Evolutionary conservation across 1,140 invertebrate species (phyloP).

Genomic region (Drosophila murphyi): DNA sequence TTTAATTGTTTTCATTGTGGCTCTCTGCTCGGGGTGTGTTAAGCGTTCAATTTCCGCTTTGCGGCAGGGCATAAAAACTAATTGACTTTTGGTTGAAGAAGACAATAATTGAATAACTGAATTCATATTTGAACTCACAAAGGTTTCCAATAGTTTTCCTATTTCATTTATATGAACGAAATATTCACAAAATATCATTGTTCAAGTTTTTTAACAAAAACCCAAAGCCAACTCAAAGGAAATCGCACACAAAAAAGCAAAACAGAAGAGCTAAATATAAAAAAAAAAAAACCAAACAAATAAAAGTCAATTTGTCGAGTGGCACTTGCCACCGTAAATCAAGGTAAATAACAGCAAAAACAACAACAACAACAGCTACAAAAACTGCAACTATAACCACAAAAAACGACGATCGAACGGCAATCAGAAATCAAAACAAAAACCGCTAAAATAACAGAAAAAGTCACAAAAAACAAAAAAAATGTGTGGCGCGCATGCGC

Average conservation of each 20-base stretch:
- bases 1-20: conserved; percentile 49
- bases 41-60: conserved; percentile 45
- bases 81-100: conserved; percentile 27
- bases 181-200: too few relatives aligned
- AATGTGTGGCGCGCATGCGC: conserved; percentile 64
- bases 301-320: conserved; percentile 79
- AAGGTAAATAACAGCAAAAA: conserved; percentile 53
- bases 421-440: conserved; percentile 83
- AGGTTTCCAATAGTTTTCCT: too few relatives aligned
- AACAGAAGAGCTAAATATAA: conserved; percentile 35
- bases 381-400: conserved; percentile 15
- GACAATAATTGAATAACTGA: background rate
- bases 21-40: conserved; percentile 35
- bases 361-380: conserved; percentile 32
- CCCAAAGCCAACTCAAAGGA: conserved; percentile 13
- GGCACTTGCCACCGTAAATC: conserved; percentile 78
- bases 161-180: too few relatives aligned
- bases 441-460: conserved; percentile 82
- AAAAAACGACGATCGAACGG: conserved; percentile 66
- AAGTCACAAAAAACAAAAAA: conserved; percentile 43
- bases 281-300: conserved; percentile 61
- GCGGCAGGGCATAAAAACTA: conserved; percentile 13
- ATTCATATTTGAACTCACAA: background rate
- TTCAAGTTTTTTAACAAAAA: background rate
- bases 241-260: conserved; percentile 3